Percentiles rank a stretch among this genome's conserved stretches.
Conservation (phyloP, 1,140 invertebrate species). For the Globodera rostochiensis region DNA sequence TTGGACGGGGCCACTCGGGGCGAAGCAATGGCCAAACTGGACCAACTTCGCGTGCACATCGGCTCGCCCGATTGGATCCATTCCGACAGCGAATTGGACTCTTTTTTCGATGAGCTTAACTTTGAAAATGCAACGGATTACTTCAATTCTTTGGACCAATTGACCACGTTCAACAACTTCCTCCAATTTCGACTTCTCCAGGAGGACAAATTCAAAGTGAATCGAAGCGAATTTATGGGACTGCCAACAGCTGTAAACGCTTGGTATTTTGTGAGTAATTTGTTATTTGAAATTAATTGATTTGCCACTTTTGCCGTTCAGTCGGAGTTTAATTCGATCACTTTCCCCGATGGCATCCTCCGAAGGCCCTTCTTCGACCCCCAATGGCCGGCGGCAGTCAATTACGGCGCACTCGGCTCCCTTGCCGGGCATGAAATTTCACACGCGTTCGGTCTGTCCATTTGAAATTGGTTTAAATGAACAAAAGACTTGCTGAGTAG, state of each 20-base stretch:
- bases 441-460: slow-evolving; percentile 68
- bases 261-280: slow-evolving; percentile 73
- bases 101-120: slow-evolving; percentile 64
- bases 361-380: slow-evolving; percentile 71
- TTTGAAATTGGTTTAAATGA: no score
- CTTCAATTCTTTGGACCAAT: slow-evolving; percentile 6
- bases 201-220: slow-evolving; percentile 63
- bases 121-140: slow-evolving; percentile 40
- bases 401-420: slow-evolving; percentile 70
- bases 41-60: not conserved
- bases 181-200: slow-evolving; percentile 67
- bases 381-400: slow-evolving; percentile 70
- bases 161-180: slow-evolving; percentile 32
- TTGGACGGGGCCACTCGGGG: not conserved
- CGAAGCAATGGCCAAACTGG: not conserved
- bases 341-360: slow-evolving; percentile 55
- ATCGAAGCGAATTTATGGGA: slow-evolving; percentile 67
- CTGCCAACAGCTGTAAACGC: slow-evolving; percentile 71
- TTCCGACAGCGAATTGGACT: not conserved
- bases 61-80: not conserved
- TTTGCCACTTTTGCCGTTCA: not conserved
- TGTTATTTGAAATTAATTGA: no score
- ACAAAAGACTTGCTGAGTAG: not conserved
- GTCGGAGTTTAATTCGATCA: slow-evolving; percentile 51
- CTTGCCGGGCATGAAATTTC: slow-evolving; percentile 71